Evolutionary conservation across 2,113 vertebrate genomes (phyloP).

Genomic region (Acrocephalus kingi): DNA sequence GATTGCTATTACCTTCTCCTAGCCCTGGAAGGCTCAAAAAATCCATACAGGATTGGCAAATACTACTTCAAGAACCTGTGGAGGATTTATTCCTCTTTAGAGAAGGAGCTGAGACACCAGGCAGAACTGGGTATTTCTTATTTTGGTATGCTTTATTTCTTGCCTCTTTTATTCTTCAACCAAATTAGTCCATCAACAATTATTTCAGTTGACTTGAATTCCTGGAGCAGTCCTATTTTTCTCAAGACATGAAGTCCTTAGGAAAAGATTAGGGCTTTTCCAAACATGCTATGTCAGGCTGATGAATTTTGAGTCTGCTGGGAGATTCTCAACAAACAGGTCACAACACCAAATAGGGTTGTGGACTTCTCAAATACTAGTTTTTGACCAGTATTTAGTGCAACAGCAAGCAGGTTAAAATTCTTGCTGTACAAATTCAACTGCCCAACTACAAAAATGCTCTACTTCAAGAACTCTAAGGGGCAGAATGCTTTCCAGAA

Average conservation of each 20-base stretch:
- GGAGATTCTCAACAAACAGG: background rate
- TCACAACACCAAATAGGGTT: background rate
- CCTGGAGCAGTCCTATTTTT: background rate
- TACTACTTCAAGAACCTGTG: background rate
- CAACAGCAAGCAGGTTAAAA: background rate
- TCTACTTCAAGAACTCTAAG: background rate
- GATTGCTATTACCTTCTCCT: background rate
- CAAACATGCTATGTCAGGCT: rapidly evolving
- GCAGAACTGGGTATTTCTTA: background rate
- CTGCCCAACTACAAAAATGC: background rate
- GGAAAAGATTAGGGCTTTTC: background rate
- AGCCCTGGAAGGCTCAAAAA: background rate
- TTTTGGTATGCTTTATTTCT: background rate
- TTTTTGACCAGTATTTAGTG: background rate
- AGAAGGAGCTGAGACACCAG: background rate
- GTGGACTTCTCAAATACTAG: background rate
- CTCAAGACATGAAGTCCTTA: background rate
- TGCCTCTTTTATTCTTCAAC: background rate
- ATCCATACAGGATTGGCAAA: background rate
- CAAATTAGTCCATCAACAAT: background rate
- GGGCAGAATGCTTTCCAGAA: background rate
- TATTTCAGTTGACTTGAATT: background rate
- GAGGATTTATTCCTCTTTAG: background rate
- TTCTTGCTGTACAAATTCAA: background rate
- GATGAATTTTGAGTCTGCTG: background rate